Percentiles rank a stretch among this genome's conserved stretches.
Conservation (phyloP, 2,113 vertebrate genomes). For the Amblyornis subalaris region DNA sequence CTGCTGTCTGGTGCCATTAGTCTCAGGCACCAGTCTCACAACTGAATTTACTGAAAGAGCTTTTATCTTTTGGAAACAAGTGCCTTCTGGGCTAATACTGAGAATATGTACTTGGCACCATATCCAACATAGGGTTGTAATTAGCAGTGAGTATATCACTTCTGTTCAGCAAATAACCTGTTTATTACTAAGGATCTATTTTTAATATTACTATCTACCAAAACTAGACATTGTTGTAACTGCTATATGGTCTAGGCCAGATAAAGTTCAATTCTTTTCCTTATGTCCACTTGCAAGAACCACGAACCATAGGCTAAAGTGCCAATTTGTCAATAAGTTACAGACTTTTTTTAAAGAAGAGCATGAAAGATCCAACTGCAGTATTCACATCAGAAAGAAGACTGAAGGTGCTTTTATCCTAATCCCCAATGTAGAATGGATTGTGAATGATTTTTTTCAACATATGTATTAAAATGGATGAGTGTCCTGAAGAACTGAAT, state of each 20-base stretch:
- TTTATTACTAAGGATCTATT: background rate
- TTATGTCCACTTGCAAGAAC: background rate
- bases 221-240: background rate
- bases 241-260: background rate
- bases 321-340: background rate
- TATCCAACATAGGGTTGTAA: background rate
- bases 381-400: background rate
- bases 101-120: conserved; percentile 6
- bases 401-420: background rate
- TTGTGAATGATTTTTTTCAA: background rate
- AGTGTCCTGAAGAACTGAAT: background rate
- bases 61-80: conserved; percentile 34
- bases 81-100: conserved; percentile 33
- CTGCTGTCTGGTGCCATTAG: conserved; percentile 2
- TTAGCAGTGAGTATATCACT: background rate
- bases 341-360: background rate
- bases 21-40: conserved; percentile 10
- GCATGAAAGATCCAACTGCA: background rate
- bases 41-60: background rate
- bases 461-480: background rate
- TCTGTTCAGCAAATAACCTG: conserved; percentile 19
- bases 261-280: background rate
- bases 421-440: background rate
- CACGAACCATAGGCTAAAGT: background rate
- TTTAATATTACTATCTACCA: background rate